Evolutionary conservation across 64 coral and sea anemone genomes (phyloP).

Genomic region (Dendrophyllia cribrosa): DNA sequence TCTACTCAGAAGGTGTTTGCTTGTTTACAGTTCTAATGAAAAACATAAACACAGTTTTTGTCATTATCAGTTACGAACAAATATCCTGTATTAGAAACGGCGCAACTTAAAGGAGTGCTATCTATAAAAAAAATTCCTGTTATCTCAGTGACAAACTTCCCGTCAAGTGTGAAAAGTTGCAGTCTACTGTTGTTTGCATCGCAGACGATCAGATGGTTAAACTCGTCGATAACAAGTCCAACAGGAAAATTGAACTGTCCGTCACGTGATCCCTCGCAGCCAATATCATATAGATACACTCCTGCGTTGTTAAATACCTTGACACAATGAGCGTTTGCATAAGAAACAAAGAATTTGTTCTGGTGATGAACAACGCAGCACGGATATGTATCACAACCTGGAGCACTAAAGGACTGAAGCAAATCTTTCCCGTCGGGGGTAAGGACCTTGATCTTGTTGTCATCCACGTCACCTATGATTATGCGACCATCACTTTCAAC

Average conservation of each 20-base stretch:
- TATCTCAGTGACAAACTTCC: constrained; percentile 20
- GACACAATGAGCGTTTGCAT: background rate
- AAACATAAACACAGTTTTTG: background rate
- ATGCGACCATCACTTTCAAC: background rate
- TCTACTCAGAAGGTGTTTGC: no score
- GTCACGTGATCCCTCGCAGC: background rate
- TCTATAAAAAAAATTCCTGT: background rate
- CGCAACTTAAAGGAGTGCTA: constrained; percentile 3
- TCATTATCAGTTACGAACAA: background rate
- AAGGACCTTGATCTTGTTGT: background rate
- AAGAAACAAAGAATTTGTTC: background rate
- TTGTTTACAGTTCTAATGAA: background rate
- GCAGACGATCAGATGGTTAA: constrained; percentile 5
- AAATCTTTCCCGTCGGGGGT: background rate
- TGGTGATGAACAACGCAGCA: background rate
- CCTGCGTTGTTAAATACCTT: constrained; percentile 14
- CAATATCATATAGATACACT: background rate
- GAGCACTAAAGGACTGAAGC: background rate
- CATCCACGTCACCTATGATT: background rate
- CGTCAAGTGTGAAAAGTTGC: constrained; percentile 39
- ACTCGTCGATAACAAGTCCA: background rate
- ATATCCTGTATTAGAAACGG: constrained; percentile 11
- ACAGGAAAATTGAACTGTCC: background rate
- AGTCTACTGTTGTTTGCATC: background rate
- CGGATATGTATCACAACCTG: background rate